These are phyloP conservation scores for Hylaeus volcanicus DNA, from an alignment of 1,140 invertebrate genomes.

Conservation along the genomic window DNA sequence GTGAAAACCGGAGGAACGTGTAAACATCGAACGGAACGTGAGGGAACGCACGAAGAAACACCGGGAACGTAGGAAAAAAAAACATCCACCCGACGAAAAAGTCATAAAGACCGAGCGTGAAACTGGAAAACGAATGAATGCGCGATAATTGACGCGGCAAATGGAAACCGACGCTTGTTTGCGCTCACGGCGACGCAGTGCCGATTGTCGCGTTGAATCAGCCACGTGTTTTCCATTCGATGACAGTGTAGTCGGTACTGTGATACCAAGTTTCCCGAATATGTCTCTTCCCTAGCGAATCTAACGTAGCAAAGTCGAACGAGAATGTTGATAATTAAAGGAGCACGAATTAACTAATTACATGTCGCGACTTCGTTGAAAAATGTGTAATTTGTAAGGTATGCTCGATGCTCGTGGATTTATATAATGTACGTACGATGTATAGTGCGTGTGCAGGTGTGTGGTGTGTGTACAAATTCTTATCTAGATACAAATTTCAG, in stretches of 20 bases:
- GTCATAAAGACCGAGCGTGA: constrained; percentile 10
- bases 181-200: neutral
- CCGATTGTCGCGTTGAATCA: constrained; percentile 3
- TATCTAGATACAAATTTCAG: too few species aligned
- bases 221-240: neutral
- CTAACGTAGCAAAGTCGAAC: too few species aligned
- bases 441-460: too few species aligned
- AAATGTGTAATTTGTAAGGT: too few species aligned
- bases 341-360: too few species aligned
- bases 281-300: too few species aligned
- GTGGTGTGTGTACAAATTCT: neutral
- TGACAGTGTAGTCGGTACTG: neutral
- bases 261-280: too few species aligned
- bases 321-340: too few species aligned
- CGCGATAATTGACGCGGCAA: constrained; percentile 26
- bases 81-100: neutral
- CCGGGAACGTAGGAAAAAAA: constrained; percentile 8
- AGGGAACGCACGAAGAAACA: constrained; percentile 6
- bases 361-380: too few species aligned
- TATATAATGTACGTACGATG: too few species aligned
- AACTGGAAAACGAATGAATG: constrained; percentile 23
- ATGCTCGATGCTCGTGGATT: too few species aligned
- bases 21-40: constrained; percentile 15
- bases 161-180: constrained; percentile 38
- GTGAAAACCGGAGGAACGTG: constrained; percentile 25